Conservation (phyloP, 64 coral and sea anemone species). For the Dendrophyllia cribrosa region DNA sequence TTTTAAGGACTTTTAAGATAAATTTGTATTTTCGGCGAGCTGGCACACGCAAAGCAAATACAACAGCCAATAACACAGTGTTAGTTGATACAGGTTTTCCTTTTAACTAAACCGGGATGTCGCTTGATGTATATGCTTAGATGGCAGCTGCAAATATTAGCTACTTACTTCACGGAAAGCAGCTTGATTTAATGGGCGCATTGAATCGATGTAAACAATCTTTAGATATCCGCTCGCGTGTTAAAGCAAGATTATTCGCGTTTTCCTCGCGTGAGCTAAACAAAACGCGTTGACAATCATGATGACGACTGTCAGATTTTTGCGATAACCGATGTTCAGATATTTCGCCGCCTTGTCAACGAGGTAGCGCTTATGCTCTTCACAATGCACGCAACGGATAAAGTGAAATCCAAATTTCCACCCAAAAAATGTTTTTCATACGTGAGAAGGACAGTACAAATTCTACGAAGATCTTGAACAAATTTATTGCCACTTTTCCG, state of each 20-base stretch:
- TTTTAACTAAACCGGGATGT: slow-evolving; percentile 57
- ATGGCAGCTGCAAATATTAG: slow-evolving; percentile 55
- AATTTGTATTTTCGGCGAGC: background rate
- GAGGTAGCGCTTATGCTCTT: background rate
- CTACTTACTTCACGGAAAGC: slow-evolving; percentile 7
- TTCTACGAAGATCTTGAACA: background rate
- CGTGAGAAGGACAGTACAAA: background rate
- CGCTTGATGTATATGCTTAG: background rate
- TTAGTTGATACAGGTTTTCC: slow-evolving; percentile 48
- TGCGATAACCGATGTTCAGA: slow-evolving; percentile 38
- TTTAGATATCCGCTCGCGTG: background rate
- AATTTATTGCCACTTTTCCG: background rate
- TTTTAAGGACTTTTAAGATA: background rate
- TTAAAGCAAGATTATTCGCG: background rate
- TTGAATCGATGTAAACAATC: slow-evolving; percentile 21
- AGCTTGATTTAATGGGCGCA: slow-evolving; percentile 1
- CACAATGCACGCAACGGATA: slow-evolving; percentile 28
- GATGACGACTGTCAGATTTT: slow-evolving; percentile 1
- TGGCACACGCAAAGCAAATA: background rate
- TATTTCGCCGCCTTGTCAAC: slow-evolving; percentile 55
- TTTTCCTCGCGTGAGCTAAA: slow-evolving; percentile 9
- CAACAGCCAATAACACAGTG: slow-evolving; percentile 5
- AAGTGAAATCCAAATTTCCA: background rate
- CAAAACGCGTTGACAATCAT: slow-evolving; percentile 18
- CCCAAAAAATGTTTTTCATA: background rate